phyloP scores from a whole-genome alignment of 2,113 vertebrate genomes.

The Mystacornis crossleyi region DNA sequence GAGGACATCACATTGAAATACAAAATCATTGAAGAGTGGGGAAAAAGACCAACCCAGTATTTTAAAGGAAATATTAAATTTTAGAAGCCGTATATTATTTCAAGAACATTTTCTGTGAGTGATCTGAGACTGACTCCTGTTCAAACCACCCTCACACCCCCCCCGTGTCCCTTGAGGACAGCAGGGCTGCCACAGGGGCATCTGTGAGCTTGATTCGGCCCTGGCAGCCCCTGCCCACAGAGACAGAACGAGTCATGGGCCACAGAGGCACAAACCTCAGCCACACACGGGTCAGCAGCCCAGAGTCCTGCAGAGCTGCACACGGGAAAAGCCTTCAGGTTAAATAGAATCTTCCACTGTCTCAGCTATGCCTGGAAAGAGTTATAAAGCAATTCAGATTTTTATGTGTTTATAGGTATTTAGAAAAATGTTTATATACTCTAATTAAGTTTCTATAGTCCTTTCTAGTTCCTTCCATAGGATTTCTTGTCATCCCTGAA shows the following conservation, averaged over 20 bases:
- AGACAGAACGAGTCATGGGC: rapidly evolving
- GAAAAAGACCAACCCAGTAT: background rate
- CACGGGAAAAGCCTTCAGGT: background rate
- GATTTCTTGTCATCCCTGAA: background rate
- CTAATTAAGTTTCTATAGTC: slow-evolving; percentile 14
- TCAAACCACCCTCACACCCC: background rate
- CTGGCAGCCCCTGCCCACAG: rapidly evolving
- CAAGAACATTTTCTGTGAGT: background rate
- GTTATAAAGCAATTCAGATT: background rate
- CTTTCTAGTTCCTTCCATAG: background rate
- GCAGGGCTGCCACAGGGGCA: background rate
- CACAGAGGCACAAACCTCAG: background rate
- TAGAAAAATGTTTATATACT: slow-evolving; percentile 18
- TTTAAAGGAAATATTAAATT: background rate
- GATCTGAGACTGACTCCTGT: background rate
- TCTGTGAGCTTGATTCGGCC: rapidly evolving
- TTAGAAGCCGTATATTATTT: background rate
- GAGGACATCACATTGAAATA: background rate
- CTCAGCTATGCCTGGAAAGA: background rate
- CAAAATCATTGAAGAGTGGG: background rate
- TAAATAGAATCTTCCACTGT: background rate
- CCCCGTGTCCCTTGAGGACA: rapidly evolving
- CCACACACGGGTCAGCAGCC: background rate
- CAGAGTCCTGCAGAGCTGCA: background rate
- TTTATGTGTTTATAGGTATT: slow-evolving; percentile 26